Base-by-base conservation (phyloP, 2,797 vertebrate genomes). In the Esox masquinongy region DNA sequence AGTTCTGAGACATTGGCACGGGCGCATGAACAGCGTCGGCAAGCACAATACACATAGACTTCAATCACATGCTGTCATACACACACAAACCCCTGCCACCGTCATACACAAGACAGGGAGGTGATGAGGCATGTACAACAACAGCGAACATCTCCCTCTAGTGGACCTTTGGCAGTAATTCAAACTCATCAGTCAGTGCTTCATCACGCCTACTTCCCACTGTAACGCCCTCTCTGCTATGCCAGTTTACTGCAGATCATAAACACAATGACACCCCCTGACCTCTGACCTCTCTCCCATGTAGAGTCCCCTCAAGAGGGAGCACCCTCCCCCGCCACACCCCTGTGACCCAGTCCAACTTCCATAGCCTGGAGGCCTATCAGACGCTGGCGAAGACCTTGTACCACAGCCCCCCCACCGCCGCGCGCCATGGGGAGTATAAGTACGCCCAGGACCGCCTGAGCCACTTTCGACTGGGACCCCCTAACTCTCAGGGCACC, bases 371-470 rank as follows among this genome's bases (percentile, higher is more conserved):
- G 39, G 95, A 97, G 53, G 89, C 88, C 76, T 96, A 96, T 80
- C 96, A 96, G 90, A 97, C 95, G 63, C 90, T 97, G 89, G 97
- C 97, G 86, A 97, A 94, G 92, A 95, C 93, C 43, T 91, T 91
- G 51, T 92, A 92, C 68, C 95, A 95, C 74, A 94, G 94, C 77
- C 96, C 96, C 3, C 90, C 94, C 0, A 90, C 91, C 0, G 82
- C 71, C 0, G 91, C 87, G 50, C 95, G 94, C 22, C 90, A 94
- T 0, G 95, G 97, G 8, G 97, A 99, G 92, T 99, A 99, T 90
- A 98, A 97, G 84, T 98, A 99, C 0, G 97, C 97, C 3, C 97
- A 98, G 80, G 97, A 99, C 88, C 95, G 97, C 0, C 92, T 98
- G 68, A 96, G 94, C 89, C 97, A 98, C 91, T 94, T 97, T 90